Percentiles rank a stretch among this genome's conserved stretches.
These are phyloP conservation scores for Spea multiplicata DNA, from an alignment of 2,113 vertebrate genomes.

Conservation along the genomic window DNA sequence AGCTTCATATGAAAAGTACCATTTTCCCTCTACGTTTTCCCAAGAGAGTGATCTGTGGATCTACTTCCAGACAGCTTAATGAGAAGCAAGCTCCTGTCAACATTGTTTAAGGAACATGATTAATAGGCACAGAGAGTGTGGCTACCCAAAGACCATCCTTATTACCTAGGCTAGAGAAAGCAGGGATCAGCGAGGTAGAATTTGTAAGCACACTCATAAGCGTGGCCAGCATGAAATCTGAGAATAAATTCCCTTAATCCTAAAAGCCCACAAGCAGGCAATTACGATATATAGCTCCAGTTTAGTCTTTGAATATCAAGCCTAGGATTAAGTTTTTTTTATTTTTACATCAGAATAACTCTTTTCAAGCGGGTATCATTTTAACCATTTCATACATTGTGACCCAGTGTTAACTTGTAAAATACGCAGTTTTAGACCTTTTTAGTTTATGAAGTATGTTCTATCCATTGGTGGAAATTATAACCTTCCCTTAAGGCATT, in stretches of 20 bases:
- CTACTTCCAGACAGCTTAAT: slow-evolving; percentile 62
- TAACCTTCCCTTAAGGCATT: no score
- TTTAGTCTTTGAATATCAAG: slow-evolving; percentile 24
- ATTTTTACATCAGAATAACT: slow-evolving; percentile 14
- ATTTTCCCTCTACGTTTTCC: slow-evolving; percentile 62
- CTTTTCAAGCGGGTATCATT: not conserved
- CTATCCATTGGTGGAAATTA: no score
- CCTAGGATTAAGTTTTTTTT: slow-evolving; percentile 27
- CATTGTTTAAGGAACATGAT: slow-evolving; percentile 55
- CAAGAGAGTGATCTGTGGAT: slow-evolving; percentile 56
- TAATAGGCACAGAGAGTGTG: slow-evolving; percentile 52
- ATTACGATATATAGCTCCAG: slow-evolving; percentile 1
- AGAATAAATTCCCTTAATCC: slow-evolving; percentile 26
- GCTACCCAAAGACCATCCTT: slow-evolving; percentile 43
- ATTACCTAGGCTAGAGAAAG: slow-evolving; percentile 20
- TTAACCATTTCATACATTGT: not conserved
- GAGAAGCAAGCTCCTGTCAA: slow-evolving; percentile 60
- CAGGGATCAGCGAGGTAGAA: not conserved
- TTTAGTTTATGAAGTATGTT: no score
- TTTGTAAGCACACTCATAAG: slow-evolving; percentile 24
- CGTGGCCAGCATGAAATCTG: slow-evolving; percentile 19
- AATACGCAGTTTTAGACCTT: no score
- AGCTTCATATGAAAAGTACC: slow-evolving; percentile 64
- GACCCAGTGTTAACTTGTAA: not conserved
- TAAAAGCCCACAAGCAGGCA: slow-evolving; percentile 32